Conservation (phyloP, 2,113 vertebrate genomes). For the Cynoglossus semilaevis region DNA sequence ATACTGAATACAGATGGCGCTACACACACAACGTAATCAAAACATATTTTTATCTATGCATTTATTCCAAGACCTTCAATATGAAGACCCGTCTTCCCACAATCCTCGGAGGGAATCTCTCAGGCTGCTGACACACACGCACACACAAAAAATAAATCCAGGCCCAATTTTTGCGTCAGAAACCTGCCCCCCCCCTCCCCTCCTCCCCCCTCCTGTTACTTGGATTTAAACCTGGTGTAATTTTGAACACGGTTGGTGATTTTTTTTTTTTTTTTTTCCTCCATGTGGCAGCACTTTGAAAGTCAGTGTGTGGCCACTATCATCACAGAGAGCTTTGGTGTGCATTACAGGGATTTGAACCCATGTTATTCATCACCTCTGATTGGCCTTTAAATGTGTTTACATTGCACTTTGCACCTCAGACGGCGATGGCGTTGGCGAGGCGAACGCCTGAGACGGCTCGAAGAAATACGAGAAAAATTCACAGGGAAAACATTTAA, state of each 20-base stretch:
- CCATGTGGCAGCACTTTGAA: neutral
- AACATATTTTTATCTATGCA: slow-evolving; percentile 61
- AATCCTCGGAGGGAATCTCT: slow-evolving; percentile 24
- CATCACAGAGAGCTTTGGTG: neutral
- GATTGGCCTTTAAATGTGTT: slow-evolving; percentile 1
- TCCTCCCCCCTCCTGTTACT: too few relatives aligned
- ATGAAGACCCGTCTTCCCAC: slow-evolving; percentile 65
- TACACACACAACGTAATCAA: slow-evolving; percentile 60
- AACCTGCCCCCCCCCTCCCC: too few relatives aligned
- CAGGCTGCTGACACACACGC: slow-evolving; percentile 15
- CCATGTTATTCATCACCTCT: slow-evolving; percentile 4
- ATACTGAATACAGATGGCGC: slow-evolving; percentile 65
- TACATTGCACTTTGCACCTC: slow-evolving; percentile 4
- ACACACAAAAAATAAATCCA: too few relatives aligned
- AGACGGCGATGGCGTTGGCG: too few relatives aligned
- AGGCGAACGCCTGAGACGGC: too few relatives aligned
- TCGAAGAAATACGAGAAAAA: too few relatives aligned
- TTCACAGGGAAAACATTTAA: too few relatives aligned
- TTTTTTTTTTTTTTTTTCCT: slow-evolving; percentile 1
- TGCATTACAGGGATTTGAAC: neutral
- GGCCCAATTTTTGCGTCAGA: too few relatives aligned
- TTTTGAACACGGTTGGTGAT: too few relatives aligned
- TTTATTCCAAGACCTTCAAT: slow-evolving; percentile 72
- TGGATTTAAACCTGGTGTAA: too few relatives aligned
- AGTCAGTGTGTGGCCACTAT: neutral